phyloP scores from a whole-genome alignment of 1,140 invertebrate genomes.

The Dreissena rostriformis region DNA sequence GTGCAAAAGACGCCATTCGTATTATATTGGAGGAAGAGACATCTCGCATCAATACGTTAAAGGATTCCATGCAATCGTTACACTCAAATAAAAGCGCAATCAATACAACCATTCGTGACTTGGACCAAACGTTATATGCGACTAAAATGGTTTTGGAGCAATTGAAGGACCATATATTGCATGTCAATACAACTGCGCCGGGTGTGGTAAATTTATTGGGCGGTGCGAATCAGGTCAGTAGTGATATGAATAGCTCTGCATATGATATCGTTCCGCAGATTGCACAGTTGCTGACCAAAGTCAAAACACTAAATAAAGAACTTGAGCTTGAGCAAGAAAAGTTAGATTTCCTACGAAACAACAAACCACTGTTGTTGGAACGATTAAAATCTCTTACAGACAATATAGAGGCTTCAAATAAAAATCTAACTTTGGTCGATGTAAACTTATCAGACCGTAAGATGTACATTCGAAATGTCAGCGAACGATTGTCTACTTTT shows the following conservation, averaged over 20 bases:
- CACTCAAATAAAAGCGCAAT: background rate
- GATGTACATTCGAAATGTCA: slow-evolving; percentile 13
- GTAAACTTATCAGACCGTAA: slow-evolving; percentile 31
- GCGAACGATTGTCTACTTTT: slow-evolving; percentile 26
- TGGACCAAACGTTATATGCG: slow-evolving; percentile 11
- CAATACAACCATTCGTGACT: background rate
- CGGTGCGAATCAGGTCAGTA: background rate
- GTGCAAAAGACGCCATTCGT: slow-evolving; percentile 3
- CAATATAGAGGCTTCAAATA: slow-evolving; percentile 7
- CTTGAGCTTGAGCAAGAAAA: slow-evolving; percentile 37
- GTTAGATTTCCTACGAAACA: slow-evolving; percentile 23
- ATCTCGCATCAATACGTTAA: background rate
- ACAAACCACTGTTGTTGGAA: slow-evolving; percentile 17
- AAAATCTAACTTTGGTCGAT: slow-evolving; percentile 14
- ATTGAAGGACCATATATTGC: slow-evolving; percentile 31
- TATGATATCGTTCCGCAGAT: slow-evolving; percentile 1
- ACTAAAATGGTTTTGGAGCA: slow-evolving; percentile 25
- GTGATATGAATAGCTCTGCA: background rate
- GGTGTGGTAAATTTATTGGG: background rate
- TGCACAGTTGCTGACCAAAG: slow-evolving; percentile 6
- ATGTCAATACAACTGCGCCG: background rate
- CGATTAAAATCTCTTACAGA: slow-evolving; percentile 5
- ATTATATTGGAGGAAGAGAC: slow-evolving; percentile 3
- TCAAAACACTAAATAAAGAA: background rate
- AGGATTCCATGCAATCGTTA: background rate